Evolutionary conservation across 2,797 vertebrate genomes (phyloP), one percentile per base, ranked within the genome.

Genomic region (Lophotriccus pileatus): DNA sequence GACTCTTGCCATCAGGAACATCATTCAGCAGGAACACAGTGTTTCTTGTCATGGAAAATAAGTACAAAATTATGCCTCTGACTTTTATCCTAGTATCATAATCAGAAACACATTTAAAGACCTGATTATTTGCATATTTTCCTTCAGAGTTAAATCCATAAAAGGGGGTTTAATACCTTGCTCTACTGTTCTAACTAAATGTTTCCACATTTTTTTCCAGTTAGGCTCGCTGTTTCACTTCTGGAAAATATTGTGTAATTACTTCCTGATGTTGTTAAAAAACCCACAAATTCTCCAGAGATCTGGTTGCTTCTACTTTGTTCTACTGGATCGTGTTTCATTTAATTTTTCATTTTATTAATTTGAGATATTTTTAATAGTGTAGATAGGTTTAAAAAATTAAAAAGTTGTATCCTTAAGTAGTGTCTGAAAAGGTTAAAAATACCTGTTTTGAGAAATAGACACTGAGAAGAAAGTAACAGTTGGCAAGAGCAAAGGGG

Each of bases 151-250:
- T 98, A 97, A 98, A 98, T 97, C 97, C 96, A 97, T 98, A 97
- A 97, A 98, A 97, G 96, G 95, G 86, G 84, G 93, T 97, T 97
- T 97, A 98, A 96, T 98, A 97, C 97, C 96, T 97, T 97, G 96
- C 96, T 97, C 97, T 98, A 97, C 97, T 97, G 97, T 98, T 98
- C 96, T 97, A 97, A 97, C 97, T 98, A 98, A 98, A 97, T 91
- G 97, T 97, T 98, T 98, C 97, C 98, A 98, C 96, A 98, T 98
- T 98, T 97, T 97, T 98, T 98, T 96, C 97, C 98, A 98, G 96
- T 97, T 97, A 96, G 96, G 92, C 96, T 97, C 91, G 96, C 97
- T 96, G 97, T 98, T 98, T 97, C 97, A 98, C 97, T 98, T 98
- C 97, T 98, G 98, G 98, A 98, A 98, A 98, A 97, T 97, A 96